Evolutionary conservation across 2,113 vertebrate genomes (phyloP).

Genomic region (Danio rerio): DNA sequence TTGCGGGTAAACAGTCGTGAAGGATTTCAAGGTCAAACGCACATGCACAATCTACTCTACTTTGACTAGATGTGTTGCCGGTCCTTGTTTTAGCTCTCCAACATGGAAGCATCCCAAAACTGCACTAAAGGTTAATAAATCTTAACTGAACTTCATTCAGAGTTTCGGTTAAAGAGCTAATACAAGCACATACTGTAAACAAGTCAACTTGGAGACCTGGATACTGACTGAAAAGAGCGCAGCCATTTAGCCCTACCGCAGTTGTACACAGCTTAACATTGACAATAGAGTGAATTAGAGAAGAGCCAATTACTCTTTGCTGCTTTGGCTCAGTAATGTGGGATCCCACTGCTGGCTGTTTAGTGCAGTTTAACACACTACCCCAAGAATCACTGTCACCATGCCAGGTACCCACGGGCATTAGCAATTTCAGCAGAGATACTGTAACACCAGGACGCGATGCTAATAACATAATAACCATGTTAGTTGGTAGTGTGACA

Average conservation of each 20-base stretch:
- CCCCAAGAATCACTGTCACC: neutral
- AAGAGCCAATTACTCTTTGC: conserved; percentile 27
- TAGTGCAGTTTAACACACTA: conserved; percentile 34
- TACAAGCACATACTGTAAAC: neutral
- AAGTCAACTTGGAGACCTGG: conserved; percentile 1
- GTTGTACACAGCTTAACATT: conserved; percentile 37
- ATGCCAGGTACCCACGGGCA: conserved; percentile 17
- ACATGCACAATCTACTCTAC: neutral
- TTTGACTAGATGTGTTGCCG: neutral
- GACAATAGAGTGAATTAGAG: neutral
- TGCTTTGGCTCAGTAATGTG: neutral
- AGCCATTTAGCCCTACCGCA: neutral
- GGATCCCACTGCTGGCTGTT: conserved; percentile 21
- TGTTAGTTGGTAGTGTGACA: neutral
- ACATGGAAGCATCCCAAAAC: neutral
- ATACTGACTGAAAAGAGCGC: neutral
- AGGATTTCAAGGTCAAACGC: neutral
- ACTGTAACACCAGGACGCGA: neutral
- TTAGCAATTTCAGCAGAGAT: conserved; percentile 17
- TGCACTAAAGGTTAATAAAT: neutral
- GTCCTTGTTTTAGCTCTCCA: too few species aligned
- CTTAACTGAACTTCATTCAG: conserved; percentile 11
- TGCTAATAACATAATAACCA: neutral
- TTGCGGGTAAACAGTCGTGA: neutral
- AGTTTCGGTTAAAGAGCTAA: neutral